Base-by-base conservation (phyloP, 2,888 invertebrate species). In the Chironomus tentans region DNA sequence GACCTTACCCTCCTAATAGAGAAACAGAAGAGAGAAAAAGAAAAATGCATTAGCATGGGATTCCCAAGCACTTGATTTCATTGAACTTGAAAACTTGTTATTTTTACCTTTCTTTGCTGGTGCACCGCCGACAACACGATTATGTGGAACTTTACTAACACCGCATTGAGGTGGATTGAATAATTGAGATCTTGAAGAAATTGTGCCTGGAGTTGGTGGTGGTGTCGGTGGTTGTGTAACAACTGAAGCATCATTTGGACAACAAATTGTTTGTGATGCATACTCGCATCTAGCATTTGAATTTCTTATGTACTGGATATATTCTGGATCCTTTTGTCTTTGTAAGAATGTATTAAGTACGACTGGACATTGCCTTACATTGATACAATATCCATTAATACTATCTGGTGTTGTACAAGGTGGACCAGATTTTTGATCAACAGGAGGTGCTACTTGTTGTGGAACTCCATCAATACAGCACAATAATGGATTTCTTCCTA, bases 101-200 rank as follows among this genome's bases (percentile, higher is more conserved):
- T 18, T 3, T 24, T 22, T 82, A 89, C 90, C 89, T 77, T 88
- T 83, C 71, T 86, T 84, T 4, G 92, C 90, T 7, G 88, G 86
- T 0, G 86, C 82, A 0, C 94, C 94, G 5, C 92, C 92, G 0
- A 94, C 92, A 2, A 94, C 88, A 78, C 90, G 87, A 47, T 85
- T 85, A 79, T 87, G 86, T 0, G 86, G 80, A 0, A 84, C 84
- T 78, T 88, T 87, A 62, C 87, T 88, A 72, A 83, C 80, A 0
- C 93, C 93, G 79, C 93, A 93, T 0, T 88, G 81, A 79, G 85
- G 73, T 79, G 85, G 79, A 0, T 81, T 81, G 4, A 79, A 80
- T 61, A 84, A 76, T 18, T 81, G 46, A 80, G 78, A 22, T 79
- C 18, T 48, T 61, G 72, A 24, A 2, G 21, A 15, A 12, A 21